Evolutionary conservation across 2,113 vertebrate genomes (phyloP), one percentile per base, ranked within the genome.

Genomic region (Xyliphius kryptos): DNA sequence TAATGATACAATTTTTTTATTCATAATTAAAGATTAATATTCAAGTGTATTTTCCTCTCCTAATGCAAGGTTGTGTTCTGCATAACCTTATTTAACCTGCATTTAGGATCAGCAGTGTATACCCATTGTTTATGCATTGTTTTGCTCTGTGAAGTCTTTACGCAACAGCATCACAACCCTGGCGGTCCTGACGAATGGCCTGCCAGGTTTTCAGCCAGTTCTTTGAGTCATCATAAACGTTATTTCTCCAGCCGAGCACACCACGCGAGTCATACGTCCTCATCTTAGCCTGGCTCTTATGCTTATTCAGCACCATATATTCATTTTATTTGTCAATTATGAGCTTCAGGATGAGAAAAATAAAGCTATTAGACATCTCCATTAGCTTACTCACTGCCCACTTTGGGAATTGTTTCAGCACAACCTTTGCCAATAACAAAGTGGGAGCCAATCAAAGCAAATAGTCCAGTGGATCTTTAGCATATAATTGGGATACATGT

Each of bases 401-500:
- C 77, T 72, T 66, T 63, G 65, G 64, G 71, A 69, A 74, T 76
- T 79, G 71, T 80, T 79, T 80, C 73, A 75, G 67, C 66, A 58
- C 76, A 84, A 80, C 73, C 77, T 80, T 82, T 82, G 72, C 83
- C 82, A 82, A 79, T 77, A 83, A 80, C 75, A 76, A 88, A 87
- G 83, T 83, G 87, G 76, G 86, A 91, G 85, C 83, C 88, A 91
- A 90, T 91, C 88, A 88, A 84, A 86, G 77, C 81, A 83, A 84
- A 85, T 77, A 90, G 89, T 85, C 86, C 88, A 79, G 84, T 87
- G 88, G 86, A 85, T 88, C 89, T 77, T 84, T 82, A 80, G 74
- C 44, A 63, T 82, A 77, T 94, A 94, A 95, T 94, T 93, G 92
- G 91, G 89, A 93, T 91, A 83, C 89, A 88, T 90, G 86, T 91